Conservation (phyloP, 2,113 vertebrate genomes). For the Zosterops hypoxanthus region DNA sequence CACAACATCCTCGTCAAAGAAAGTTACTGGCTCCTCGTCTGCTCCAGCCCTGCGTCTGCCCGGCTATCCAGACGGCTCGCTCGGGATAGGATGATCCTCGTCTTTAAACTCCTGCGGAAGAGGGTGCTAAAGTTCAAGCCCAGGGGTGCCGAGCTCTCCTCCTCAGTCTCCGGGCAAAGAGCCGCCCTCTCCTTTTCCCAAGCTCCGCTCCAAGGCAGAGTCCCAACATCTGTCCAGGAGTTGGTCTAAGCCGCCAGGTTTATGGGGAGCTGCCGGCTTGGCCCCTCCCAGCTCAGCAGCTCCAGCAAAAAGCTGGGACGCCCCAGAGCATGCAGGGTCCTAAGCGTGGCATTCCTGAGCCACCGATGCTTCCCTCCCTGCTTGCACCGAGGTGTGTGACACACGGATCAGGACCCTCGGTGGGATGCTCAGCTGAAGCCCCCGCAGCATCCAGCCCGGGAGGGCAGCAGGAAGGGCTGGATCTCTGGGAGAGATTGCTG, state of each 20-base stretch:
- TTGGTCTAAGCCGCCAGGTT: slow-evolving; percentile 53
- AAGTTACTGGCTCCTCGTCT: background rate
- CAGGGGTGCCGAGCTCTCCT: background rate
- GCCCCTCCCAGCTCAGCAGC: slow-evolving; percentile 63
- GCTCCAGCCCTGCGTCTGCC: background rate
- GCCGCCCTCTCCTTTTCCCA: background rate
- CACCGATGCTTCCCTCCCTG: background rate
- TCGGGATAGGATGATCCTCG: background rate
- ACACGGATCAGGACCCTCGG: background rate
- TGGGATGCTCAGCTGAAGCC: background rate
- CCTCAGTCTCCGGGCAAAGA: background rate
- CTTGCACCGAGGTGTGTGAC: background rate
- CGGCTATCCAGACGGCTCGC: background rate
- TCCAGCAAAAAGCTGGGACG: slow-evolving; percentile 52
- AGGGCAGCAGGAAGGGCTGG: background rate
- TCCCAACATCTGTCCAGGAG: slow-evolving; percentile 64
- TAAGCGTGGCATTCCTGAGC: background rate
- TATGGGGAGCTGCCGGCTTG: slow-evolving; percentile 53
- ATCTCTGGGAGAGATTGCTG: no score
- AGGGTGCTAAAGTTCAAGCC: slow-evolving; percentile 51
- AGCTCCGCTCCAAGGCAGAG: background rate
- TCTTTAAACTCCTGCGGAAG: slow-evolving; percentile 24
- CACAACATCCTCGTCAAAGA: background rate
- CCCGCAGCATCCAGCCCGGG: background rate
- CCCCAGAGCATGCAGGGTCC: slow-evolving; percentile 30